Percentiles rank a stretch among this genome's conserved stretches.
Evolutionary conservation across 2,888 invertebrate species (phyloP).

Genomic region (Rhingia rostrata): DNA sequence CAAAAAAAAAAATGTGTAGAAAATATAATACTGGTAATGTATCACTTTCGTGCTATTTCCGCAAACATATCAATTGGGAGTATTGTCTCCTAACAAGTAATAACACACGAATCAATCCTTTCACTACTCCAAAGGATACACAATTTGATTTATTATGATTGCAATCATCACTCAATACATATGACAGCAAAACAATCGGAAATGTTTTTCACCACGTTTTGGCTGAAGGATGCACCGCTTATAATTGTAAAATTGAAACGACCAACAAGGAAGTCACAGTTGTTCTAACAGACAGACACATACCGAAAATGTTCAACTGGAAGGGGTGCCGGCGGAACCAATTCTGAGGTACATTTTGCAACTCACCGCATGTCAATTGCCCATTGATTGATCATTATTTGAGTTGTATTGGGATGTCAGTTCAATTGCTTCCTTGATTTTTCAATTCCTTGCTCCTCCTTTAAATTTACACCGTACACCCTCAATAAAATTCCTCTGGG

Average conservation of each 20-base stretch:
- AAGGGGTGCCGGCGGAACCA: conserved; percentile 47
- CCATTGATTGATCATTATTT: conserved; percentile 71
- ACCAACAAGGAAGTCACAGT: conserved; percentile 40
- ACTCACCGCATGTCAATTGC: conserved; percentile 74
- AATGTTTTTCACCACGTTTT: conserved; percentile 36
- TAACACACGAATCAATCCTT: conserved; percentile 52
- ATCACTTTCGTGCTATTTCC: too few species aligned
- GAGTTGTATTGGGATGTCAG: conserved; percentile 35
- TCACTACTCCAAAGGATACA: conserved; percentile 20
- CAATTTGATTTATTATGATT: conserved; percentile 69
- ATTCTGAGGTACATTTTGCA: conserved; percentile 50
- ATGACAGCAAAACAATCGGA: conserved; percentile 62
- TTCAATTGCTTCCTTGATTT: conserved; percentile 70
- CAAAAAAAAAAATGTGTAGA: too few species aligned
- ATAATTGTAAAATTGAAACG: conserved; percentile 48
- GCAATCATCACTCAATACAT: conserved; percentile 67
- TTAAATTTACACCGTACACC: conserved; percentile 53
- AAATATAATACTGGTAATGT: too few species aligned
- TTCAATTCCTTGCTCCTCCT: conserved; percentile 46
- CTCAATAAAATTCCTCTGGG: conserved; percentile 50
- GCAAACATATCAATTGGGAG: too few species aligned
- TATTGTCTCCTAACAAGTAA: conserved; percentile 22
- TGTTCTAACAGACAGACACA: conserved; percentile 34
- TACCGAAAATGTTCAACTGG: conserved; percentile 9
- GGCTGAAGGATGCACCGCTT: conserved; percentile 22